Evolutionary conservation across 2,113 vertebrate genomes (phyloP).

Genomic region (Regulus satrapa): DNA sequence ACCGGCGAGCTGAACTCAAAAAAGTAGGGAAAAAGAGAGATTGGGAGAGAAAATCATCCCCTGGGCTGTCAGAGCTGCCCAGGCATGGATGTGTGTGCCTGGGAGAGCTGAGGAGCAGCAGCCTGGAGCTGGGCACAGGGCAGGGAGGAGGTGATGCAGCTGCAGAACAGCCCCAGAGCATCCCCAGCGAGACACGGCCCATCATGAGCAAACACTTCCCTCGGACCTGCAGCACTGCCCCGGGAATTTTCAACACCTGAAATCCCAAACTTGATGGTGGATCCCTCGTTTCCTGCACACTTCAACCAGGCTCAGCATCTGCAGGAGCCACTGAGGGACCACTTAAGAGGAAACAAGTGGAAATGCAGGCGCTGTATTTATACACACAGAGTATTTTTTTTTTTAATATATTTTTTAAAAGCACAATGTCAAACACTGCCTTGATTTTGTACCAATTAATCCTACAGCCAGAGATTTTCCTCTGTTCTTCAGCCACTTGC

Average conservation of each 20-base stretch:
- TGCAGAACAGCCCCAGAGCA: background rate
- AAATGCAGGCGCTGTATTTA: background rate
- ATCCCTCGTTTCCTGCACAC: background rate
- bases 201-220: rapidly evolving
- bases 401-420: background rate
- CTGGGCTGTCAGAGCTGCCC: background rate
- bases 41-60: background rate
- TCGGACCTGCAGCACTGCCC: background rate
- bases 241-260: rapidly evolving
- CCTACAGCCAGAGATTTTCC: background rate
- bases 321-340: background rate
- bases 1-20: background rate
- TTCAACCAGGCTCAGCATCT: rapidly evolving
- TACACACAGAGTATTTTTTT: rapidly evolving
- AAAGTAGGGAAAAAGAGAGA: rapidly evolving
- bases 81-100: background rate
- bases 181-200: rapidly evolving
- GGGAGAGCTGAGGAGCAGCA: background rate
- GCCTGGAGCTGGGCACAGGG: background rate
- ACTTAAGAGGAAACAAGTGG: background rate
- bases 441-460: background rate
- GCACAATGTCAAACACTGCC: background rate
- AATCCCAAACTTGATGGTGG: rapidly evolving
- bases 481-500: conserved; percentile 6
- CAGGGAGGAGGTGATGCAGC: background rate